These are phyloP conservation scores for Melipona quadrifasciata DNA, from an alignment of 1,140 invertebrate genomes.

Conservation along the genomic window DNA sequence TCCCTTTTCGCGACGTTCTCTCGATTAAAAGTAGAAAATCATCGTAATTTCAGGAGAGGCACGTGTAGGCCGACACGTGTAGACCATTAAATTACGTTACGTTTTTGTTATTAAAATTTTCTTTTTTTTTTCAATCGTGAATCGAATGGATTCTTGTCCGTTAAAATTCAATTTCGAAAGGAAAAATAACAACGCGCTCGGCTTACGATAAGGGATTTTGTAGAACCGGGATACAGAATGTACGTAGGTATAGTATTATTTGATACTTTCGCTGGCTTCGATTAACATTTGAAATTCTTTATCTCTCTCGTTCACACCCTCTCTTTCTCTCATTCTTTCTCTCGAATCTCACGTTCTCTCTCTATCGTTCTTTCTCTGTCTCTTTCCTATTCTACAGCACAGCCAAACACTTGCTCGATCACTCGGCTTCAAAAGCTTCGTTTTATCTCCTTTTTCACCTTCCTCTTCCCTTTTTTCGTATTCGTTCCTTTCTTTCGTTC, in stretches of 20 bases:
- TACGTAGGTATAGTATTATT: not conserved
- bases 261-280: slow-evolving; percentile 68
- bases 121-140: not conserved
- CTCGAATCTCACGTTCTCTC: slow-evolving; percentile 53
- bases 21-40: slow-evolving; percentile 15
- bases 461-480: slow-evolving; percentile 24
- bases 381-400: slow-evolving; percentile 78
- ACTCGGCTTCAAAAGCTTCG: slow-evolving; percentile 65
- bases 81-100: slow-evolving; percentile 52
- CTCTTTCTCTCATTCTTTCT: slow-evolving; percentile 62
- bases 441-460: slow-evolving; percentile 26
- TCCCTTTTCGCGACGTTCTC: slow-evolving; percentile 12
- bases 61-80: slow-evolving; percentile 64
- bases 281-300: slow-evolving; percentile 58
- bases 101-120: not conserved
- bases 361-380: slow-evolving; percentile 41
- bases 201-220: too few species aligned
- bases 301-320: slow-evolving; percentile 45
- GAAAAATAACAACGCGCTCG: slow-evolving; percentile 13
- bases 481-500: slow-evolving; percentile 15
- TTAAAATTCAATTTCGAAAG: not conserved
- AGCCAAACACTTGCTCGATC: slow-evolving; percentile 81
- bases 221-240: too few species aligned
- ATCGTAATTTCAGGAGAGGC: slow-evolving; percentile 60
- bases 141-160: slow-evolving; percentile 1